phyloP scores from a whole-genome alignment of 2,888 invertebrate genomes.

The Drosophila maculinotata region DNA sequence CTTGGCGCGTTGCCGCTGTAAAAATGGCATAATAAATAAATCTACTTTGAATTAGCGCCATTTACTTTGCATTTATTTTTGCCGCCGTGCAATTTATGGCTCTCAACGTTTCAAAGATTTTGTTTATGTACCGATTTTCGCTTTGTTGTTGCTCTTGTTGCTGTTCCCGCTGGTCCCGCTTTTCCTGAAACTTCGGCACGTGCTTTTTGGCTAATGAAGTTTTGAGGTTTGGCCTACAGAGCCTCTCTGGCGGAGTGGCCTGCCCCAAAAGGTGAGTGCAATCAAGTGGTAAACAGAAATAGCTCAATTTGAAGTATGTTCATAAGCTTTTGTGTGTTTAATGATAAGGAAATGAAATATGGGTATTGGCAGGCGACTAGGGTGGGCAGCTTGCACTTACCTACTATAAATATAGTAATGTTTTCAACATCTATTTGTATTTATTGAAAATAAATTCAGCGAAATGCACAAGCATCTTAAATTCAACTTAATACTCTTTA shows the following conservation, averaged over 20 bases:
- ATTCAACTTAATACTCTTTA: too few species aligned
- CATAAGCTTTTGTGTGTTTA: slow-evolving; percentile 43
- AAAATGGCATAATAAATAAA: slow-evolving; percentile 80
- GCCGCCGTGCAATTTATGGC: slow-evolving; percentile 72
- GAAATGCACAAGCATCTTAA: too few species aligned
- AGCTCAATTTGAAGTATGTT: slow-evolving; percentile 56
- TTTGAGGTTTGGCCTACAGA: slow-evolving; percentile 57
- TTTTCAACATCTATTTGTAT: too few species aligned
- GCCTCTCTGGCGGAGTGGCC: slow-evolving; percentile 13
- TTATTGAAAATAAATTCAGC: too few species aligned
- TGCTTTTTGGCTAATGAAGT: slow-evolving; percentile 79
- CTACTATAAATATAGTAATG: neutral
- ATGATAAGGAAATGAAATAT: slow-evolving; percentile 54
- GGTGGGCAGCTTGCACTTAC: neutral
- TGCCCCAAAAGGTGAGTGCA: slow-evolving; percentile 52
- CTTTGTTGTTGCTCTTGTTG: slow-evolving; percentile 14
- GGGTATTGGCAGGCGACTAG: neutral
- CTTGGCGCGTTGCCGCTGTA: slow-evolving; percentile 70
- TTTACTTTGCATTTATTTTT: slow-evolving; percentile 78
- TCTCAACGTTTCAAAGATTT: slow-evolving; percentile 41
- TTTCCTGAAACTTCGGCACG: slow-evolving; percentile 62
- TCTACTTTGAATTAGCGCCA: slow-evolving; percentile 82
- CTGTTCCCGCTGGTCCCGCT: slow-evolving; percentile 46
- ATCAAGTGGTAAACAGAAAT: slow-evolving; percentile 63
- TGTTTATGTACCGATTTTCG: neutral